Evolutionary conservation across 2,888 invertebrate genomes (phyloP), one percentile per base, ranked within the genome.

Genomic region (Aleiodes leptofemur): DNA sequence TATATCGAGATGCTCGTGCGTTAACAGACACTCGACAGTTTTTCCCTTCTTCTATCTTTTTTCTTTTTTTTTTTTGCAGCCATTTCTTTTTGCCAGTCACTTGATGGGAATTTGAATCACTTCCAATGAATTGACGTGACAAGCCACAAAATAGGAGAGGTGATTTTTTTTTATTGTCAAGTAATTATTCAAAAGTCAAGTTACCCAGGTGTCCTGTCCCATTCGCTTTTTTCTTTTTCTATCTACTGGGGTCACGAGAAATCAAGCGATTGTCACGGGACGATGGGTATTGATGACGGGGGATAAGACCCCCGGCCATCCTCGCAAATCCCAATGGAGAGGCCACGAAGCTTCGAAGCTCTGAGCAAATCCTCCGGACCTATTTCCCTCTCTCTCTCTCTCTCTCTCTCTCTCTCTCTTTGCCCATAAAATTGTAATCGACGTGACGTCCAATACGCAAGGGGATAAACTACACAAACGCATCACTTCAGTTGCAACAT

Each of bases 251-350:
- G 34, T 68, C 70, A 68, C 48, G 43, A 64, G 64, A 64, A 64
- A 64, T 64, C 64, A 73, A 66, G 55, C 66, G 71, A 76, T 77
- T 77, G 74, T 77, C 77, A 77, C 71, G 61, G 76, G 71, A 57
- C 76, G 79, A 78, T 74, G 77, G 71, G 68, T 78, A 78, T 77
- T 80, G 78, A 80, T 80, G 79, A 80, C 68, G 73, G 70, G 70
- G 73, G 68, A 76, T 73, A 73, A 77, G 59, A 72, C 74, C 73
- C 23, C 23, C 3, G 61, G 38, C 43, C 43, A 14, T 59, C n/a
- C 34, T 29, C 34, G 66, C 66, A 77, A 78, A 77, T 80, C 76
- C 79, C 78, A 64, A 57, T 71, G 74, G 79, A 74, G 77, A 70
- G 57, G 43, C 78, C 61, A 64, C 55, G 11, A 13, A 61, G 61